These are phyloP conservation scores for Taurulus bubalis DNA, from an alignment of 2,113 vertebrate species.

Conservation along the genomic window DNA sequence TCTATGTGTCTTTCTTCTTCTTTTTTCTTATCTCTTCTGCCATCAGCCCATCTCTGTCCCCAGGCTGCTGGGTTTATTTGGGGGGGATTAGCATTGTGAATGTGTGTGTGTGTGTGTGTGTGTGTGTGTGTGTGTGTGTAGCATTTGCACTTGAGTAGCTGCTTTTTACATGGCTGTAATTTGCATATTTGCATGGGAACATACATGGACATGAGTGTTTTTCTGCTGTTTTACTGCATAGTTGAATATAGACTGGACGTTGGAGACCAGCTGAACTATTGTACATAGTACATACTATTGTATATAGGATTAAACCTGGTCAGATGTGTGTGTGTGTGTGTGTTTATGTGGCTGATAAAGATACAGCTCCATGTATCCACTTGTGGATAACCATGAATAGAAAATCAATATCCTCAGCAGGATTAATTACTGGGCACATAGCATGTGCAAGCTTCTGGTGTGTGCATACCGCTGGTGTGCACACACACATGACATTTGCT, in stretches of 20 bases:
- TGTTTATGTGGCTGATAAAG: constrained; percentile 39
- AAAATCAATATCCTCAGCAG: constrained; percentile 59
- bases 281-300: neutral
- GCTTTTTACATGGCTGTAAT: neutral
- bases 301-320: constrained; percentile 39
- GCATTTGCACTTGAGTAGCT: constrained; percentile 30
- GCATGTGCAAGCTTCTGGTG: constrained; percentile 5
- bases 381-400: constrained; percentile 48
- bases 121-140: constrained; percentile 24
- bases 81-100: constrained; percentile 49
- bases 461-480: constrained; percentile 1
- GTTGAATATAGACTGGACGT: constrained; percentile 5
- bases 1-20: constrained; percentile 57
- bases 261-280: constrained; percentile 14
- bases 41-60: constrained; percentile 65
- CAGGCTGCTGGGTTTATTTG: constrained; percentile 62
- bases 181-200: constrained; percentile 31
- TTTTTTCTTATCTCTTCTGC: constrained; percentile 88
- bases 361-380: constrained; percentile 27
- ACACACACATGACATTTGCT: constrained; percentile 47
- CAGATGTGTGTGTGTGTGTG: constrained; percentile 5
- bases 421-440: constrained; percentile 58
- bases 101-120: constrained; percentile 46
- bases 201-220: constrained; percentile 12
- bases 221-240: constrained; percentile 4